Evolutionary conservation across 2,888 invertebrate species (phyloP), one percentile per base, ranked within the genome.

Genomic region (Drosophila quinaria): DNA sequence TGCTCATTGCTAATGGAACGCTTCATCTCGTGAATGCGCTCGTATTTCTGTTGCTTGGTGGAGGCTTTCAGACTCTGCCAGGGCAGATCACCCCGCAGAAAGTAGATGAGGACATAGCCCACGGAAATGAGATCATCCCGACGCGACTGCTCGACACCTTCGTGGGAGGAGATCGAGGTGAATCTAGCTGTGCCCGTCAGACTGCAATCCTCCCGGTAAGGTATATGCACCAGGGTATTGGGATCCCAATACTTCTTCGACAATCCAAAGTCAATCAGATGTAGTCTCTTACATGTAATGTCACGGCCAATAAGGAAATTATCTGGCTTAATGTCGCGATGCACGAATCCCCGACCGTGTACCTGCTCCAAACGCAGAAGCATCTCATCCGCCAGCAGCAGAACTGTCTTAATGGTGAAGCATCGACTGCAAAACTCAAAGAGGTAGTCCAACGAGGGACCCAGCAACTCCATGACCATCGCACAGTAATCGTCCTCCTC

Each of bases 81-180:
- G 10, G 99, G 99, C 91, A 99, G 94, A 84, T 97, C 97, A 86
- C 99, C 99, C 74, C 98, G 95, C 93, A 98, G 97, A 93, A 99
- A 99, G 94, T 99, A 99, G 98, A 99, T 98, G 91, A 99, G 95
- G 85, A 99, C 98, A 93, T 99, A 99, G 82, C 99, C 99, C 92
- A 99, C 94, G 54, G 98, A 98, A 94, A 99, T 98, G 93, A 99
- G 94, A 94, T 99, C 99, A 92, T 99, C 99, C 90, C 99, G 95
- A 78, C 99, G 95, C 80, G 98, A 98, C 94, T 98, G 98, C 93
- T 98, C 98, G 88, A 98, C 97, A 90, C 99, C 99, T 93, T 98
- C 95, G 94, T 99, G 99, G 80, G 99, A 98, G 94, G 99, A 98
- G 92, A 99, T 97, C 91, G 98, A 98, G 79, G 99, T 99, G 92